Percentiles rank a stretch among this genome's conserved stretches.
Conservation (phyloP, 2,113 vertebrate genomes). For the Tragelaphus scriptus region DNA sequence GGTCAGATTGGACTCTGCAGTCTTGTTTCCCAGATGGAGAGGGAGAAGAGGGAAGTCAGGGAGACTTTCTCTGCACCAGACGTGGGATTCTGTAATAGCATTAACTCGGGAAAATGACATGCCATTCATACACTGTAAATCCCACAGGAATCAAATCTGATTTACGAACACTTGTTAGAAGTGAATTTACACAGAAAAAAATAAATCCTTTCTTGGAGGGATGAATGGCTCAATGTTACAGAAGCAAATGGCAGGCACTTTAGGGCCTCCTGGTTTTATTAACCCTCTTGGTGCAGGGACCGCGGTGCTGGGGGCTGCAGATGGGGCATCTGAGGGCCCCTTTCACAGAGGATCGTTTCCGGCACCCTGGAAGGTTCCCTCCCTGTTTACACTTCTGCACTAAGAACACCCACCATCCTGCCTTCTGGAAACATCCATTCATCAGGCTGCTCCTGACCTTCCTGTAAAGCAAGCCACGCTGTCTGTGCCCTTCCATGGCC, state of each 20-base stretch:
- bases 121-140: slow-evolving; percentile 55
- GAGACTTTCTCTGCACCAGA: slow-evolving; percentile 46
- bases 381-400: not conserved
- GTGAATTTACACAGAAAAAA: slow-evolving; percentile 76
- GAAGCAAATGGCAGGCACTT: not conserved
- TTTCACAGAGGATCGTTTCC: accelerated
- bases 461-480: accelerated
- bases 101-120: slow-evolving; percentile 67
- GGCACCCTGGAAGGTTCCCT: accelerated
- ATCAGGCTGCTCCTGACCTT: not conserved
- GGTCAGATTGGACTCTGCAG: slow-evolving; percentile 65
- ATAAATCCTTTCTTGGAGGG: slow-evolving; percentile 70
- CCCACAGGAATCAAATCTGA: slow-evolving; percentile 74
- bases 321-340: not conserved
- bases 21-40: slow-evolving; percentile 60
- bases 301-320: not conserved
- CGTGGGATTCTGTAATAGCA: slow-evolving; percentile 57
- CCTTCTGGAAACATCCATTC: not conserved
- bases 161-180: slow-evolving; percentile 77
- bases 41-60: slow-evolving; percentile 44
- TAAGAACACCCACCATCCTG: not conserved
- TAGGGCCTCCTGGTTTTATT: not conserved
- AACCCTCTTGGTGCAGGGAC: not conserved
- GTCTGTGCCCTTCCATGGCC: accelerated
- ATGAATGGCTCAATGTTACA: slow-evolving; percentile 59